Base-by-base conservation (phyloP, 1,140 invertebrate genomes). In the Teleogryllus occipitalis region DNA sequence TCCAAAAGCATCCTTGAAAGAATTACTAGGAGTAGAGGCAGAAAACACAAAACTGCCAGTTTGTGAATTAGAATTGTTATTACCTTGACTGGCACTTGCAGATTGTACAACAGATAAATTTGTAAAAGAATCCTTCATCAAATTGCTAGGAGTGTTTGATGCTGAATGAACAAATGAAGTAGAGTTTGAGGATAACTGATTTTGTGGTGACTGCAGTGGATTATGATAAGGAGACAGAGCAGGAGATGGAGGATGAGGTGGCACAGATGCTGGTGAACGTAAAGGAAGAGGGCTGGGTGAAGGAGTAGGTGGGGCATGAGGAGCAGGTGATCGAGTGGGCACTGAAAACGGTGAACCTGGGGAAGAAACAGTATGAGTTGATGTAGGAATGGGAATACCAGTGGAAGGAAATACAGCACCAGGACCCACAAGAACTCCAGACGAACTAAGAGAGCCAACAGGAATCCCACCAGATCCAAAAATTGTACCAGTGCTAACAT, bases 281-380 rank as follows among this genome's bases (percentile, higher is more conserved):
- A 79, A 54, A 22, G 78, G 80, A 39, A 80, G 47, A 27, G 80
- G 80, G 65, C 77, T 78, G 22, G 80, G 80, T 27, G 76, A 78
- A 49, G 80, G 80, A 7, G 80, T 80, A 15, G 77, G 80, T 7
- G 80, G 80, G 5, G 77, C 80, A 73, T 80, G 80, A 75, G 83
- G 84, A 39, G 83, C 83, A 78, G 83, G 84, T 48, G 83, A 84
- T 78, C 84, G 80, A 65, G 82, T 82, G 47, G 84, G 80, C n/a
- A 79, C 74, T 49, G 78, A 84, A 80, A 84, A 84, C 18, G 83
- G 83, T 54, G 83, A 84, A 27, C 80, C 81, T 73, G 84, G 83
- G 21, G 82, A 81, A 18, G 76, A 75, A 22, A 74, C 72, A 21
- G 78, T 74, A 49, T 47, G 47, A 22, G 78, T 47, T n/a, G 73